These are phyloP conservation scores for Melanotaenia parkinsoni DNA, from an alignment of 2,797 vertebrate genomes.

Conservation along the genomic window DNA sequence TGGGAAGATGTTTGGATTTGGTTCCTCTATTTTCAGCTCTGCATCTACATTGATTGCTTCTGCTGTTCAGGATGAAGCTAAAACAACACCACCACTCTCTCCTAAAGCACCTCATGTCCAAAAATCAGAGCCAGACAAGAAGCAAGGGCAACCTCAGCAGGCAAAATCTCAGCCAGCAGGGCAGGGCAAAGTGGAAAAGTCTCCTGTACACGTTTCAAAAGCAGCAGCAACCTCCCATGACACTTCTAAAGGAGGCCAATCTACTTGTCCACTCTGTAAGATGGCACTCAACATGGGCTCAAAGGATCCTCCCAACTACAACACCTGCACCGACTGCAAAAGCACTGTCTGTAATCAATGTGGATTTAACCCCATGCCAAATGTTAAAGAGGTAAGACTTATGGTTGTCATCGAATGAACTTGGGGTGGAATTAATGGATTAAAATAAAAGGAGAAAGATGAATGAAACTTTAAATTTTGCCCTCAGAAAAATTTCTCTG, in stretches of 20 bases:
- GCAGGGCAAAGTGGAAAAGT: slow-evolving; percentile 64
- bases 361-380: slow-evolving; percentile 96
- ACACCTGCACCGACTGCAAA: slow-evolving; percentile 93
- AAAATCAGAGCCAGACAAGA: slow-evolving; percentile 63
- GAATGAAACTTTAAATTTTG: not conserved
- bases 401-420: not conserved
- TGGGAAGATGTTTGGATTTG: slow-evolving; percentile 95
- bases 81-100: slow-evolving; percentile 78
- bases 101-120: slow-evolving; percentile 61
- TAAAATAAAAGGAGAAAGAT: not conserved
- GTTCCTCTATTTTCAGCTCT: slow-evolving; percentile 94
- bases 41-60: slow-evolving; percentile 92
- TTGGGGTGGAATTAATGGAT: not conserved
- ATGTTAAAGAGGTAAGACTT: slow-evolving; percentile 89
- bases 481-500: not conserved
- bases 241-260: slow-evolving; percentile 57
- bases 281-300: slow-evolving; percentile 86
- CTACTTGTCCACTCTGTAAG: slow-evolving; percentile 91
- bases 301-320: slow-evolving; percentile 90
- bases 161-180: slow-evolving; percentile 38
- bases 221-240: slow-evolving; percentile 45
- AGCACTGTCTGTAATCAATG: slow-evolving; percentile 93
- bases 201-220: slow-evolving; percentile 48
- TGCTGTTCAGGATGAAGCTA: slow-evolving; percentile 79
- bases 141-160: slow-evolving; percentile 56